Percentiles rank a stretch among this genome's conserved stretches.
phyloP scores from a whole-genome alignment of 2,797 vertebrate genomes.

The Hoplostethus atlanticus region DNA sequence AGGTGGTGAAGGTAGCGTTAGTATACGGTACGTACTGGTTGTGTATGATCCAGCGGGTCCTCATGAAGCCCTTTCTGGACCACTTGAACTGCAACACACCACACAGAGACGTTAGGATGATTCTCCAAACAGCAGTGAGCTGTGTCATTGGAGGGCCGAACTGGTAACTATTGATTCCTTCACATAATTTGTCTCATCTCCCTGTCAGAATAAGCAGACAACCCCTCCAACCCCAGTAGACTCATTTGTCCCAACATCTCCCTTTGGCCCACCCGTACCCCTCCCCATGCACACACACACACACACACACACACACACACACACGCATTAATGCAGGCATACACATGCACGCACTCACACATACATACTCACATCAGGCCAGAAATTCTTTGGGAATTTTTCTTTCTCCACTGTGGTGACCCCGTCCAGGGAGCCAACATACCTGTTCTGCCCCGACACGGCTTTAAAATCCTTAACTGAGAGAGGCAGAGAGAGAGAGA shows the following conservation, averaged over 20 bases:
- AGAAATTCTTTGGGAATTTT: constrained; percentile 88
- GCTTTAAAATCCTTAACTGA: constrained; percentile 84
- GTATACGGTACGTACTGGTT: constrained; percentile 82
- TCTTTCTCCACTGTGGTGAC: constrained; percentile 86
- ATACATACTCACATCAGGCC: constrained; percentile 85
- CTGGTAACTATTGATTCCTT: constrained; percentile 77
- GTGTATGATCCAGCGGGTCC: constrained; percentile 88
- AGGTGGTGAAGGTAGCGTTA: background rate
- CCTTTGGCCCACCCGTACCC: constrained; percentile 47
- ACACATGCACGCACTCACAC: constrained; percentile 39
- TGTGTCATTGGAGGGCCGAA: constrained; percentile 63
- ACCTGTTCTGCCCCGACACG: constrained; percentile 77
- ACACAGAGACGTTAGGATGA: constrained; percentile 61
- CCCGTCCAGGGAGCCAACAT: constrained; percentile 77
- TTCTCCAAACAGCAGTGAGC: constrained; percentile 68
- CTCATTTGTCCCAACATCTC: constrained; percentile 74
- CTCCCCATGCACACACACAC: constrained; percentile 26
- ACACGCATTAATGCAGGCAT: constrained; percentile 25
- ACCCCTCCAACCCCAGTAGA: constrained; percentile 61
- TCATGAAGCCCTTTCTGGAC: constrained; percentile 91
- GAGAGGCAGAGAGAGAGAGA: constrained; percentile 10
- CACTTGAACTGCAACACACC: constrained; percentile 86
- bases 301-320: constrained; percentile 25
- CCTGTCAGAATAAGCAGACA: constrained; percentile 71
- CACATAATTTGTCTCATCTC: constrained; percentile 80